phyloP scores from a whole-genome alignment of 1,140 invertebrate species.

The Nephila pilipes region DNA sequence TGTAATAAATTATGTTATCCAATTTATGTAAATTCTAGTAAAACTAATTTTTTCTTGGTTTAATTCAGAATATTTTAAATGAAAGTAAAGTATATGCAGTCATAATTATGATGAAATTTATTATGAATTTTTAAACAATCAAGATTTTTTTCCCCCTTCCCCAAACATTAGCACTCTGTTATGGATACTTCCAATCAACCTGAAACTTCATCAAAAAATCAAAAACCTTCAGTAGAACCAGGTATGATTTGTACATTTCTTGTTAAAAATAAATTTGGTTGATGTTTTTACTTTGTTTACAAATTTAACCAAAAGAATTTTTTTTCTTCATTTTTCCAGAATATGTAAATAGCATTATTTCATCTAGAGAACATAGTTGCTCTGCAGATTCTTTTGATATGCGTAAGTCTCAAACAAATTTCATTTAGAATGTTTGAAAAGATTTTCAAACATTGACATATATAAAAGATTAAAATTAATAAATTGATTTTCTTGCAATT shows the following conservation, averaged over 20 bases:
- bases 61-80: no score
- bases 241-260: constrained; percentile 26
- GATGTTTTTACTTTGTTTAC: background rate
- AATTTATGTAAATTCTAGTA: no score
- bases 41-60: no score
- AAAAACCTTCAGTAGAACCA: constrained; percentile 58
- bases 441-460: no score
- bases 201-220: constrained; percentile 55
- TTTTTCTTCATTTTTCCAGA: constrained; percentile 41
- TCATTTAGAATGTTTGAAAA: no score
- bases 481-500: no score
- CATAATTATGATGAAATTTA: no score
- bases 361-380: constrained; percentile 52
- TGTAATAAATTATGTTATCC: no score
- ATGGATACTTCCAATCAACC: background rate
- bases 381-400: constrained; percentile 67
- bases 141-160: background rate
- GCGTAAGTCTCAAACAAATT: constrained; percentile 29
- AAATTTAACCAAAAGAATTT: background rate
- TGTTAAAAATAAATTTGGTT: no score
- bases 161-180: constrained; percentile 14
- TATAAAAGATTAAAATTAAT: no score
- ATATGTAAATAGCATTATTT: constrained; percentile 69
- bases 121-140: background rate
- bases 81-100: no score